Evolutionary conservation across 2,888 invertebrate species (phyloP), one percentile per base, ranked within the genome.

Genomic region (Torymus tubicola): DNA sequence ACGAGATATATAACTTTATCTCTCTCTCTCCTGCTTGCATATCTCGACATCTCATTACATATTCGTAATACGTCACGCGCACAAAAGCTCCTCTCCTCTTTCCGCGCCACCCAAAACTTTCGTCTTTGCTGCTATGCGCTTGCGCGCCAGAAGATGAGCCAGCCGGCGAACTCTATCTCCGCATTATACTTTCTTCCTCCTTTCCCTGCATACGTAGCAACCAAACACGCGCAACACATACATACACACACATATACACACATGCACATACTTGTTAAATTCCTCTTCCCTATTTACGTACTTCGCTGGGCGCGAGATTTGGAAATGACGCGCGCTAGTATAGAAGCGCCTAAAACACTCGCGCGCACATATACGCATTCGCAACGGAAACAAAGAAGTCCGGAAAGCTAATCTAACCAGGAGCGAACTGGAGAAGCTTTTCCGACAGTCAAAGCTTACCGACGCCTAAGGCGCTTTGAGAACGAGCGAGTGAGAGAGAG

Each of bases 41-140:
- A 10, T 12, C 16, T 16, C 1, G 12, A 31, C 75, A 61, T 67
- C 75, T 75, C 60, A 75, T 68, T 75, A 67, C 67, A 60, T 60
- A 68, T 67, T 67, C 75, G 75, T 52, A 67, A 75, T 75, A 68
- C 52, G 52, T 50, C 53, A 4, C 16, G 12, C 31, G 42, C 50
- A 21, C 50, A 18, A 74, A 65, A 64, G 55, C 65, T 63, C 24
- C 24, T 58, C 42, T 14, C 52, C 42, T 42, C 42, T 42, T 42
- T 42, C 42, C 42, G 42, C 5, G 42, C 42, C 5, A 42, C 8
- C 42, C 42, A 42, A 42, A 42, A 42, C 42, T 42, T 42, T 42
- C 42, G 42, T 42, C 42, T 42, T 42, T 8, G 42, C 42, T 8
- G 42, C 8, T 42, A 31, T 21, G 31, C 42, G 42, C 42, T 42